Percentiles rank a stretch among this genome's conserved stretches.
Conservation (phyloP, 2,113 vertebrate species). For the Stegostoma tigrinum region DNA sequence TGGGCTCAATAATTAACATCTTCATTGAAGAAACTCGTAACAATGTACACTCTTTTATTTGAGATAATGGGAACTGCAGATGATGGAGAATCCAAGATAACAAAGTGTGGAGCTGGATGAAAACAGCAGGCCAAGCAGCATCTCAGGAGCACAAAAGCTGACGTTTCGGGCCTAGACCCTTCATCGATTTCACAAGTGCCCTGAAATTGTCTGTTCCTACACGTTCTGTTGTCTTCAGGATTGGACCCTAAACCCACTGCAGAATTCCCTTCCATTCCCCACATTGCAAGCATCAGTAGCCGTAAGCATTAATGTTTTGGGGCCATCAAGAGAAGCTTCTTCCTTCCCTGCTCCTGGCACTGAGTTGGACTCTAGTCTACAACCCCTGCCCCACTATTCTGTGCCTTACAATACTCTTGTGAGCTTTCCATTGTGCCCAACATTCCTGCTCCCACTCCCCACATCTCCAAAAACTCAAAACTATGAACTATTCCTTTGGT, state of each 20-base stretch:
- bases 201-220: background rate
- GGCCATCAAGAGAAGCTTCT: slow-evolving; percentile 61
- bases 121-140: too few relatives aligned
- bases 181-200: background rate
- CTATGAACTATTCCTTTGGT: background rate
- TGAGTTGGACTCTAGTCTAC: slow-evolving; percentile 67
- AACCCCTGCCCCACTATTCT: slow-evolving; percentile 46
- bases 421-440: background rate
- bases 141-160: too few relatives aligned
- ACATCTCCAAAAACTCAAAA: background rate
- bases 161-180: too few relatives aligned
- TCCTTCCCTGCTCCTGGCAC: slow-evolving; percentile 52
- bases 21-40: background rate
- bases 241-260: background rate
- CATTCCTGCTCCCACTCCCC: background rate
- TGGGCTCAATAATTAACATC: background rate
- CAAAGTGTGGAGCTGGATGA: too few relatives aligned
- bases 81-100: too few relatives aligned
- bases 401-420: background rate
- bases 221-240: background rate
- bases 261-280: background rate
- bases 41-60: too few relatives aligned
- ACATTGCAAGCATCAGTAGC: background rate
- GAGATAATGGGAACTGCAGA: too few relatives aligned
- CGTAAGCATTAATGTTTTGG: slow-evolving; percentile 45